Evolutionary conservation across 2,888 invertebrate genomes (phyloP).

Genomic region (Hypolimnas misippus): DNA sequence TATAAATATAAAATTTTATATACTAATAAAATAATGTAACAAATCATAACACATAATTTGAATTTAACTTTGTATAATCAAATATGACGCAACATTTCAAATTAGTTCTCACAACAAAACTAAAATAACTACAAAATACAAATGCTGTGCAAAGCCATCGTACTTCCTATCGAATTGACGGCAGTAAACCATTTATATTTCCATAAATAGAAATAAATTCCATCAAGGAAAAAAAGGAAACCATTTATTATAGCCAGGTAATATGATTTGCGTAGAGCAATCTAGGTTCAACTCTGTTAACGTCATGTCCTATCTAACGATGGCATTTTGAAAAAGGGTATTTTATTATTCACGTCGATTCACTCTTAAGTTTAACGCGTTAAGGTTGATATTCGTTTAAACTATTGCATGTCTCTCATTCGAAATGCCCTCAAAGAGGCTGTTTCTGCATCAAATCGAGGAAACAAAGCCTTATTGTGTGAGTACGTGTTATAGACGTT

Average conservation of each 20-base stretch:
- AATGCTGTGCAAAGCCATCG: too few species aligned
- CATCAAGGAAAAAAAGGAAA: background rate
- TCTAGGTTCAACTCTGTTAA: conserved; percentile 63
- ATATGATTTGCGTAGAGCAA: conserved; percentile 55
- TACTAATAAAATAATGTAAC: too few species aligned
- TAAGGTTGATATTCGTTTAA: background rate
- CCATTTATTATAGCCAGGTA: conserved; percentile 18
- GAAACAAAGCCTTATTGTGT: conserved; percentile 52
- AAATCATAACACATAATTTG: too few species aligned
- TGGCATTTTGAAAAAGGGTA: conserved; percentile 32
- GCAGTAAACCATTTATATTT: background rate
- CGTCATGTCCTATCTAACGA: conserved; percentile 63
- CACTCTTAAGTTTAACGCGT: background rate
- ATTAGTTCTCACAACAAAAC: too few species aligned
- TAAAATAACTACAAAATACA: too few species aligned
- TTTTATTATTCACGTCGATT: background rate
- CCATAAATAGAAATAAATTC: background rate
- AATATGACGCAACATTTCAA: too few species aligned
- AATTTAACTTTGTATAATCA: too few species aligned
- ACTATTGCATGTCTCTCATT: background rate
- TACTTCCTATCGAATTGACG: background rate
- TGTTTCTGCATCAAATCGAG: conserved; percentile 47
- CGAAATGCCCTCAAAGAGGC: conserved; percentile 26
- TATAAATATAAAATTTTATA: too few species aligned
- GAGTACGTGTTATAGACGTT: conserved; percentile 48